A percentile compares a stretch with the other conserved stretches of the same genome.
phyloP scores from a whole-genome alignment of 2,113 vertebrate species.

The Zingel zingel region DNA sequence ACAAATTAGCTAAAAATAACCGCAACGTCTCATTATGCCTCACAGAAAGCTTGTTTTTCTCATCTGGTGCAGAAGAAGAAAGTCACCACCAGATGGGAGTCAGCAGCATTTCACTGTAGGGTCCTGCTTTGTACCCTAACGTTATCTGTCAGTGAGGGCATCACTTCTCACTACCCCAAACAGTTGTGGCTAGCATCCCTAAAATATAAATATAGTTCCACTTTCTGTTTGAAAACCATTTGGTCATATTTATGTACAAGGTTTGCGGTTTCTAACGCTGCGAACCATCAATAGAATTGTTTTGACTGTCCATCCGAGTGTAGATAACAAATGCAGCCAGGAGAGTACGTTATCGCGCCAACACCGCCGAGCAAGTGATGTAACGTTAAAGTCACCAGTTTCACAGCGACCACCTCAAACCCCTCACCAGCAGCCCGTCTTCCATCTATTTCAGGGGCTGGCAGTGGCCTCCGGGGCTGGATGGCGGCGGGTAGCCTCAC shows the following conservation, averaged over 20 bases:
- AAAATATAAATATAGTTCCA: slow-evolving; percentile 2
- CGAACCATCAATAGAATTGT: neutral
- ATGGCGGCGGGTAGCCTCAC: slow-evolving; percentile 65
- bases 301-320: slow-evolving; percentile 26
- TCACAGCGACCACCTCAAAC: slow-evolving; percentile 33
- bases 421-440: slow-evolving; percentile 40
- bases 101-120: slow-evolving; percentile 32
- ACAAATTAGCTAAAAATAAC: neutral
- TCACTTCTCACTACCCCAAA: slow-evolving; percentile 41
- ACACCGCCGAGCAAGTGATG: slow-evolving; percentile 69
- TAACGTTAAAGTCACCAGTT: slow-evolving; percentile 76
- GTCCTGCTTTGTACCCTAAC: slow-evolving; percentile 24
- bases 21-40: slow-evolving; percentile 11
- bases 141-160: slow-evolving; percentile 55
- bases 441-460: slow-evolving; percentile 59
- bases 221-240: slow-evolving; percentile 9
- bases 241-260: neutral
- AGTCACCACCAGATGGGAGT: slow-evolving; percentile 11
- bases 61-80: neutral
- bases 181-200: slow-evolving; percentile 25
- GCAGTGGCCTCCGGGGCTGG: slow-evolving; percentile 61
- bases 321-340: slow-evolving; percentile 41
- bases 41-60: neutral
- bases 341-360: slow-evolving; percentile 66
- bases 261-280: neutral